Percentiles rank a stretch among this genome's conserved stretches.
Conservation (phyloP, 2,888 invertebrate species). For the Stenurella melanura region DNA sequence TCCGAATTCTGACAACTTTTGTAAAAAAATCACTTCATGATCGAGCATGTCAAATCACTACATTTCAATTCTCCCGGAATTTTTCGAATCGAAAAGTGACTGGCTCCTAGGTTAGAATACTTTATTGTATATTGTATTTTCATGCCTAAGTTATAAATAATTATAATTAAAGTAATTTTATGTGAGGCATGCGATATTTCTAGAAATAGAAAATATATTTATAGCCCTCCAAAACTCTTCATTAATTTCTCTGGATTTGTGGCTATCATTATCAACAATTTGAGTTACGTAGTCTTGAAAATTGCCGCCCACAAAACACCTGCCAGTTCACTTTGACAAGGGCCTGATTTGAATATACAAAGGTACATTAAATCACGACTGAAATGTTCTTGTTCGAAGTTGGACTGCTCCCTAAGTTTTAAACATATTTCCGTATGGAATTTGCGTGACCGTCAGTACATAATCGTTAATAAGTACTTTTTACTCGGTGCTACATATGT, state of each 20-base stretch:
- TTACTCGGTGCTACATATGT: conserved; percentile 33
- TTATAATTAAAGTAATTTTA: too few species aligned
- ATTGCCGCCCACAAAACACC: not conserved
- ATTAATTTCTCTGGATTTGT: not conserved
- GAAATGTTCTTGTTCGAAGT: not conserved
- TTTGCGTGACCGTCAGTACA: conserved; percentile 38
- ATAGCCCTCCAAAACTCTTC: too few species aligned
- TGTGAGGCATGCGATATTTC: too few species aligned
- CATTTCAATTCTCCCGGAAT: too few species aligned
- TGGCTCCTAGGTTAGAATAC: too few species aligned
- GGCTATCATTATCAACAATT: not conserved
- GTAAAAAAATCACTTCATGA: too few species aligned
- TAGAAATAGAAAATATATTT: too few species aligned
- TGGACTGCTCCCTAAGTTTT: conserved; percentile 14
- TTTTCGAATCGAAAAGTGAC: too few species aligned
- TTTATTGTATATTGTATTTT: too few species aligned
- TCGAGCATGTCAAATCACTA: too few species aligned
- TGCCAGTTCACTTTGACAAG: not conserved
- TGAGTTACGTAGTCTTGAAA: not conserved
- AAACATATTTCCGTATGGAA: conserved; percentile 17
- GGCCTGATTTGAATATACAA: not conserved
- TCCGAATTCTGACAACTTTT: too few species aligned
- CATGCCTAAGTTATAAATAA: too few species aligned
- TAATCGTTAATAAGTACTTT: conserved; percentile 26
- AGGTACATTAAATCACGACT: not conserved